Base-by-base conservation (phyloP, 2,888 invertebrate species). In the Drosophila testacea region DNA sequence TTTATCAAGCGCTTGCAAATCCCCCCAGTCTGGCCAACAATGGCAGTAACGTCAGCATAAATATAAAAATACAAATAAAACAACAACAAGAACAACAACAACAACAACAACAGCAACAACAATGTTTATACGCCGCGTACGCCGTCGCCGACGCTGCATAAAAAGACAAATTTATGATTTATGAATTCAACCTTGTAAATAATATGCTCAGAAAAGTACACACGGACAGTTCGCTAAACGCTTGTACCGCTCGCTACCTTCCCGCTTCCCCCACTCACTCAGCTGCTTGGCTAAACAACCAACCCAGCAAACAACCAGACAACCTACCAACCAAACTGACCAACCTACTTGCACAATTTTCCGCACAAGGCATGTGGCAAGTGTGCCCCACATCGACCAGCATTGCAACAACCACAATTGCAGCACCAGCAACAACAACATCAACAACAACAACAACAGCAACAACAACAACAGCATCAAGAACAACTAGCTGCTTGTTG, bases 101-200 rank as follows among this genome's bases (percentile, higher is more conserved):
- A 48, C 30, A 84, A 69, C 74, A 50, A 10, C 30, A 30, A 30
- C 30, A 5, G 7, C 6, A 39, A n/a, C 32, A 41, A 48, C 30
- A 84, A 69, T 73, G 63, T 57, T 72, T 71, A 84, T 78, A 81
- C 76, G 79, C 80, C 78, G 85, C 82, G 56, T 82, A 73, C 76
- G 80, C 73, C 67, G 73, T 41, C 60, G 67, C 59, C 69, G 80
- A 63, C 77, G 83, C 83, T 73, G 85, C 72, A 86, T 84, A 84
- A 84, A 84, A 83, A 88, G 89, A 88, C 88, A 88, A 88, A 88
- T 89, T 89, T 88, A 89, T 88, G 88, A 88, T 88, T 88, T 88
- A 88, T 88, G 88, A 88, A 88, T 88, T 86, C 88, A 86, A 85
- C 85, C 85, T 86, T 86, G 88, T 88, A 86, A 86, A 88, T 86